Evolutionary conservation across 1,140 invertebrate genomes (phyloP).

Genomic region (Diprion similis): DNA sequence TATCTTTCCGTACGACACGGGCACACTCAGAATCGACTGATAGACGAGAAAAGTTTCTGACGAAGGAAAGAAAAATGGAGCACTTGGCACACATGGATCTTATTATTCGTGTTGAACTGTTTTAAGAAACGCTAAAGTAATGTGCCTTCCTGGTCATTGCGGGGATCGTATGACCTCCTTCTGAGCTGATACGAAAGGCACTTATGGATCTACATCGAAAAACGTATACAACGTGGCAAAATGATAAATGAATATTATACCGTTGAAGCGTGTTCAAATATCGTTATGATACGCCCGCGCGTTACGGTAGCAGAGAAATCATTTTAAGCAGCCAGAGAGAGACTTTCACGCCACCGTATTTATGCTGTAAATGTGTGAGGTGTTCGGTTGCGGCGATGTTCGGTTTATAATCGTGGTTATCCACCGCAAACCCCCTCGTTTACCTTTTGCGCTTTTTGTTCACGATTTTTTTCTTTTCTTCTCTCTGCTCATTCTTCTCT

Average conservation of each 20-base stretch:
- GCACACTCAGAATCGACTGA: too few species aligned
- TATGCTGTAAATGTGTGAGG: neutral
- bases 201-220: neutral
- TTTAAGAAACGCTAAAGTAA: neutral
- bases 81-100: too few species aligned
- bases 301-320: neutral
- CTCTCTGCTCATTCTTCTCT: neutral
- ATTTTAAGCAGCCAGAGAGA: neutral
- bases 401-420: neutral
- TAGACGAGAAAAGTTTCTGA: too few species aligned
- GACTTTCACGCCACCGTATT: neutral
- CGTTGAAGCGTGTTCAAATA: too few species aligned
- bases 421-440: neutral
- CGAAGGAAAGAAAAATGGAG: too few species aligned
- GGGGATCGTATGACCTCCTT: neutral
- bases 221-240: neutral
- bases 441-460: neutral
- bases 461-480: neutral
- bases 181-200: neutral
- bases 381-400: neutral
- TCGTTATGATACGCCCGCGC: too few species aligned
- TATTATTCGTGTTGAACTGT: too few species aligned
- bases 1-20: too few species aligned
- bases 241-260: too few species aligned
- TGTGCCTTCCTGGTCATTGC: neutral